Conservation (phyloP, 2,113 vertebrate genomes). For the Mormyrus lacerda region DNA sequence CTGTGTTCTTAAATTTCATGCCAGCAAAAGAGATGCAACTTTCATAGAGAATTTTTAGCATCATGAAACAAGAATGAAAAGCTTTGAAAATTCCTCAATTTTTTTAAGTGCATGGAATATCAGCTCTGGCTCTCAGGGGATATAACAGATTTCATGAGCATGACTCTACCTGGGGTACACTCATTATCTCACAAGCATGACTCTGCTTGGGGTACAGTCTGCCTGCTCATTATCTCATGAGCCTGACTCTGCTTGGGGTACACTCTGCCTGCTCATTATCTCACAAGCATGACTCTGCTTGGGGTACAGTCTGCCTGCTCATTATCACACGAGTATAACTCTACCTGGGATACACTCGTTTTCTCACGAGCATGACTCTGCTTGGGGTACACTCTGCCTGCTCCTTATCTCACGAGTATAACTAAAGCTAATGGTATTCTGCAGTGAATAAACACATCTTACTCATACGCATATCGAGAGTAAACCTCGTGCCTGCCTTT, state of each 20-base stretch:
- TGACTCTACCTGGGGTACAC: not conserved
- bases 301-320: too few relatives aligned
- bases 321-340: too few relatives aligned
- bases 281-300: too few relatives aligned
- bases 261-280: not conserved
- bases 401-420: not conserved
- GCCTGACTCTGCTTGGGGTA: not conserved
- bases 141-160: constrained; percentile 38
- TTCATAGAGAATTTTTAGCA: constrained; percentile 18
- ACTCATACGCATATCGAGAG: not conserved
- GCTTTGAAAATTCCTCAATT: not conserved
- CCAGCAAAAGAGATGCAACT: not conserved
- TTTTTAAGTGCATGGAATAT: constrained; percentile 57
- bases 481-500: not conserved
- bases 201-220: not conserved
- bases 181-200: not conserved
- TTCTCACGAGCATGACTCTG: not conserved
- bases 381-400: not conserved
- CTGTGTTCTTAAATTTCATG: not conserved
- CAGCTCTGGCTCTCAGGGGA: constrained; percentile 45
- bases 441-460: not conserved
- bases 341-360: not conserved
- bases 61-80: constrained; percentile 19
- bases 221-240: not conserved
- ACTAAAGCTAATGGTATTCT: not conserved